Percentiles rank a stretch among this genome's conserved stretches.
These are phyloP conservation scores for Asobara japonica DNA, from an alignment of 1,140 invertebrate species.

Conservation along the genomic window DNA sequence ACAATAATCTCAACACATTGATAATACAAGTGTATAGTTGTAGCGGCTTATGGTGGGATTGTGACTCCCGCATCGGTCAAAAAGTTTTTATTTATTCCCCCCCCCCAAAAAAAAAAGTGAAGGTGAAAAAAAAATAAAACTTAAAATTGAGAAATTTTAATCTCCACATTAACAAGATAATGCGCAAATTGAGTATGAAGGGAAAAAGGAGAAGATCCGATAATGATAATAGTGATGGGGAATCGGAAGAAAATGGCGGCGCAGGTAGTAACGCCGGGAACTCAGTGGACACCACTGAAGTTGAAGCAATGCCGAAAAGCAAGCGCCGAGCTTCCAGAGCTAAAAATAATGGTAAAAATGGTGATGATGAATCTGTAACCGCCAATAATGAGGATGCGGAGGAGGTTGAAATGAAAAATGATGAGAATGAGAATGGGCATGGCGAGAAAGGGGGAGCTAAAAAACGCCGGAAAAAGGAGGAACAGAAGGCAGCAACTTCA, in stretches of 20 bases:
- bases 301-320: slow-evolving; percentile 31
- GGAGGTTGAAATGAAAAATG: slow-evolving; percentile 3
- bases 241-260: slow-evolving; percentile 59
- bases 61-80: background rate
- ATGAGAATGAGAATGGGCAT: slow-evolving; percentile 41
- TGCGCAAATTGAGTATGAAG: slow-evolving; percentile 40
- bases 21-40: background rate
- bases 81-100: background rate
- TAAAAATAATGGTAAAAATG: slow-evolving; percentile 20
- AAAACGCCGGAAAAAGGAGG: slow-evolving; percentile 53
- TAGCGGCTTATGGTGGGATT: background rate
- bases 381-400: slow-evolving; percentile 20
- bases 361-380: slow-evolving; percentile 17
- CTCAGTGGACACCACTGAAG: slow-evolving; percentile 9
- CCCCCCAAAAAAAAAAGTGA: background rate
- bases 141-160: background rate
- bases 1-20: background rate
- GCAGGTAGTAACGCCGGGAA: slow-evolving; percentile 31
- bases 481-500: slow-evolving; percentile 41
- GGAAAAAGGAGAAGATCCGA: slow-evolving; percentile 58
- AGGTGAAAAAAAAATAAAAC: background rate
- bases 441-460: slow-evolving; percentile 36
- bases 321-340: slow-evolving; percentile 17
- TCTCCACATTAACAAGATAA: background rate
- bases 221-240: slow-evolving; percentile 48